Conservation (phyloP, 1,140 invertebrate genomes). For the Monomorium pharaonis region DNA sequence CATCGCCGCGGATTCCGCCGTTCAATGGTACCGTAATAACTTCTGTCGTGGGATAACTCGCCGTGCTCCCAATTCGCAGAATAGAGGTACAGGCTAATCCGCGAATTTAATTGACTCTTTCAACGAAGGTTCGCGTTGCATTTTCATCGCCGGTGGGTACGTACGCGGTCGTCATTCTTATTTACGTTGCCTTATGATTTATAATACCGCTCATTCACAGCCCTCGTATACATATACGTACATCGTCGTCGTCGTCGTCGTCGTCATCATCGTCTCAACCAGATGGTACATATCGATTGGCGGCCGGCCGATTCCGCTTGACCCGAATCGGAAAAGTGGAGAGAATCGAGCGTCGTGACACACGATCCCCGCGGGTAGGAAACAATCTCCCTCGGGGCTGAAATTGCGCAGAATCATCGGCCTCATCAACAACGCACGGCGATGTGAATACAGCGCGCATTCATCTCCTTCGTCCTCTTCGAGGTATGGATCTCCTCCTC, state of each 20-base stretch:
- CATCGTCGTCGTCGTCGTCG: too few relatives aligned
- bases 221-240: neutral
- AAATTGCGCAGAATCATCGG: constrained; percentile 53
- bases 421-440: neutral
- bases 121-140: neutral
- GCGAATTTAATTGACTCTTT: constrained; percentile 24
- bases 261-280: constrained; percentile 23
- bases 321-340: constrained; percentile 40
- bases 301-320: constrained; percentile 32
- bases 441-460: neutral
- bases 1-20: neutral
- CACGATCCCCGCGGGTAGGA: neutral
- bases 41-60: neutral
- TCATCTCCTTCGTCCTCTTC: neutral
- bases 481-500: neutral
- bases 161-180: constrained; percentile 7
- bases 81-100: neutral
- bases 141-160: constrained; percentile 12
- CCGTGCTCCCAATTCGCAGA: constrained; percentile 6
- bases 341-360: constrained; percentile 24
- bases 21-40: neutral
- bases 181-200: constrained; percentile 25
- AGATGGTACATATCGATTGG: constrained; percentile 49
- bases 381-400: constrained; percentile 29
- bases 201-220: constrained; percentile 15